These are phyloP conservation scores for Pterophyllum scalare DNA, from an alignment of 2,113 vertebrate species.

Conservation along the genomic window DNA sequence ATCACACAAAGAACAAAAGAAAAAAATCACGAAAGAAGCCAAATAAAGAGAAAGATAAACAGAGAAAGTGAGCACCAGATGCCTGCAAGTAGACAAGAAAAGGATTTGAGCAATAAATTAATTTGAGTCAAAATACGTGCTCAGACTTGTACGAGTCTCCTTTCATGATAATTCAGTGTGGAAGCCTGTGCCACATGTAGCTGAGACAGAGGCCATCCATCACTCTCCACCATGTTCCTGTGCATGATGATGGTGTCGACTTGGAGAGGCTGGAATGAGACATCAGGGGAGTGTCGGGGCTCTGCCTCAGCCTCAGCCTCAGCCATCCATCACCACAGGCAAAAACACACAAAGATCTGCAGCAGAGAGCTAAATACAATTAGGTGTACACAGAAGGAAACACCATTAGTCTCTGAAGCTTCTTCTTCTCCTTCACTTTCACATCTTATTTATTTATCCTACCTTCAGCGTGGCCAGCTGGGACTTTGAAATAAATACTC, in stretches of 20 bases:
- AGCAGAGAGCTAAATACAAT: conserved; percentile 36
- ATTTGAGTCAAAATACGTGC: conserved; percentile 60
- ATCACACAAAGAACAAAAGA: conserved; percentile 39
- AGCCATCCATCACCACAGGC: conserved; percentile 67
- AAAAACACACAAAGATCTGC: conserved; percentile 45
- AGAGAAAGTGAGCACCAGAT: conserved; percentile 37
- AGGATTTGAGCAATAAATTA: conserved; percentile 46
- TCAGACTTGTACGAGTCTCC: conserved; percentile 53
- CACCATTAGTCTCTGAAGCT: conserved; percentile 5
- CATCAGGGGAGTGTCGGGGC: conserved; percentile 66
- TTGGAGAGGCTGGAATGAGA: conserved; percentile 60
- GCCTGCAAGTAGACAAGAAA: conserved; percentile 40
- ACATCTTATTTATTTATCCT: conserved; percentile 35
- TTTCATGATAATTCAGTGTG: conserved; percentile 52
- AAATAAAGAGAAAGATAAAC: conserved; percentile 44
- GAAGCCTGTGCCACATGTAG: conserved; percentile 32
- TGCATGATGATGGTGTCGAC: conserved; percentile 22
- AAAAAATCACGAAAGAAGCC: not conserved
- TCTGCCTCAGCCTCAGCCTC: conserved; percentile 41
- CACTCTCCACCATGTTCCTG: conserved; percentile 29
- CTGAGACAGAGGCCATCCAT: conserved; percentile 51
- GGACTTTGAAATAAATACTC: conserved; percentile 37
- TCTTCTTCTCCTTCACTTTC: conserved; percentile 36
- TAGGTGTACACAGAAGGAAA: conserved; percentile 39
- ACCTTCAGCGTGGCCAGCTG: conserved; percentile 10